Evolutionary conservation across 2,113 vertebrate species (phyloP).

Genomic region (Lipophrys pholis): DNA sequence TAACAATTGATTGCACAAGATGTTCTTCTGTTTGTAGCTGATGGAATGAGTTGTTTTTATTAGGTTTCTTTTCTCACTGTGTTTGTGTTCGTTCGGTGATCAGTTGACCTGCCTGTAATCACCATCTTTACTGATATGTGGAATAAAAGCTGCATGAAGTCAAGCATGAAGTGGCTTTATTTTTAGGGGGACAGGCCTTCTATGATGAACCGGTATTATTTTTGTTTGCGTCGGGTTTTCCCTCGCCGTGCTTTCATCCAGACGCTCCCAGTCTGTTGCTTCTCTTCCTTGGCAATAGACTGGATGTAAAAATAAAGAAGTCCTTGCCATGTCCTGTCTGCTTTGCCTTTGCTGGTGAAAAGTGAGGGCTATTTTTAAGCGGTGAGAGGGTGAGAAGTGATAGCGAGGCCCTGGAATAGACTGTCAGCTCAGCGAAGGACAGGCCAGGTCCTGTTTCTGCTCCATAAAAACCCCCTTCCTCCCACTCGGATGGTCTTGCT

Average conservation of each 20-base stretch:
- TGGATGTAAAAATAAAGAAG: conserved; percentile 74
- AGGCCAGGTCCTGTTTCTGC: conserved; percentile 70
- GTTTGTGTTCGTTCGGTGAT: conserved; percentile 48
- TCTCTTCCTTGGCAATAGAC: conserved; percentile 55
- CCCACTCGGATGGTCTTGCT: conserved; percentile 63
- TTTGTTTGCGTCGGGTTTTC: conserved; percentile 4
- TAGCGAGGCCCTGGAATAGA: conserved; percentile 75
- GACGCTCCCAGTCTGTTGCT: conserved; percentile 17
- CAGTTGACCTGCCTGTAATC: conserved; percentile 32
- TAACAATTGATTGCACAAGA: conserved; percentile 36
- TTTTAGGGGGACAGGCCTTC: background rate
- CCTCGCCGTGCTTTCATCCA: conserved; percentile 7
- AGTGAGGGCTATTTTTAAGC: conserved; percentile 80
- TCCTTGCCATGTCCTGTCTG: conserved; percentile 63
- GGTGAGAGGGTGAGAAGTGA: conserved; percentile 71
- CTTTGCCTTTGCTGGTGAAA: conserved; percentile 78
- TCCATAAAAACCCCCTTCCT: conserved; percentile 52
- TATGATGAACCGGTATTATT: background rate
- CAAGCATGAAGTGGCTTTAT: conserved; percentile 27
- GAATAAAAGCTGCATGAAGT: conserved; percentile 78
- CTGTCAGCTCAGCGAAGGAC: conserved; percentile 45
- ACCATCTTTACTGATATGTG: conserved; percentile 48
- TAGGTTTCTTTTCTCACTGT: conserved; percentile 44
- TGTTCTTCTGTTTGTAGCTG: conserved; percentile 27
- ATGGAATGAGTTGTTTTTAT: conserved; percentile 23